Percentiles rank a stretch among this genome's conserved stretches.
Conservation (phyloP, 2,797 vertebrate species). For the Onychomys leucogaster region DNA sequence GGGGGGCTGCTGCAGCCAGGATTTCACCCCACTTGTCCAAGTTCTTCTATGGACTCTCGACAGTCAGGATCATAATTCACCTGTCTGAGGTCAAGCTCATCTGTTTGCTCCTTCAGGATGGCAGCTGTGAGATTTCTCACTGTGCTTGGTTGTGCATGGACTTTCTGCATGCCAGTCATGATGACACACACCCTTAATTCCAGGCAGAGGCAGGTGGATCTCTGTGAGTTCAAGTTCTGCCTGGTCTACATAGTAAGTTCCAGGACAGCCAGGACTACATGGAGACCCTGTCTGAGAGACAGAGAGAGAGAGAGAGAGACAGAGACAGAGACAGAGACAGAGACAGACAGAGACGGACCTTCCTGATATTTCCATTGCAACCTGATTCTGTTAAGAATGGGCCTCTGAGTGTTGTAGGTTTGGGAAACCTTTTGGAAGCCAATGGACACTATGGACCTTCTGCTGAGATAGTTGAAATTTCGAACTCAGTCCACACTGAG, state of each 20-base stretch:
- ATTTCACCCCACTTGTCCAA: not conserved
- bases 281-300: not conserved
- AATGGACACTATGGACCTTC: not conserved
- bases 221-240: not conserved
- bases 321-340: not conserved
- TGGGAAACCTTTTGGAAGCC: not conserved
- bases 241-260: not conserved
- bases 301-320: not conserved
- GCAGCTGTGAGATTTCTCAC: not conserved
- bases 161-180: too few species aligned
- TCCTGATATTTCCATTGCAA: not conserved
- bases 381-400: not conserved
- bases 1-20: not conserved
- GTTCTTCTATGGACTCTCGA: not conserved
- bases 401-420: not conserved
- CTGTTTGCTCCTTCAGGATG: not conserved
- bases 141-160: too few species aligned
- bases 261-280: not conserved
- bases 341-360: not conserved
- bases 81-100: not conserved
- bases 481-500: not conserved
- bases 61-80: not conserved
- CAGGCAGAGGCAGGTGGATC: not conserved
- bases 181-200: not conserved
- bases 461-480: not conserved